Conservation (phyloP, 2,888 invertebrate genomes). For the Apodemia zela region DNA sequence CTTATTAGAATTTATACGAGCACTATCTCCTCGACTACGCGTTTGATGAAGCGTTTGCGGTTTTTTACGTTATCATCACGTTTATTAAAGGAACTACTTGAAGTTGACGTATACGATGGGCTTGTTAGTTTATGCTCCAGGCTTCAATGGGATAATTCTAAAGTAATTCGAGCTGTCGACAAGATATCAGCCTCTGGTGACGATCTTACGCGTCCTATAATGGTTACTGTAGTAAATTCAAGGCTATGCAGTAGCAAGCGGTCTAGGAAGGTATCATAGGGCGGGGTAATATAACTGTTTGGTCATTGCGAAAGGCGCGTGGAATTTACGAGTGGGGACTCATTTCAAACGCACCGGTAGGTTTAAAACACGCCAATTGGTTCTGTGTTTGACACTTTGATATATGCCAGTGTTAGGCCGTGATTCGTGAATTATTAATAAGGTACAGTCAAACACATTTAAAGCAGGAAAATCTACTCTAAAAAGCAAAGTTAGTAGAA, state of each 20-base stretch:
- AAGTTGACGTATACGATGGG: conserved; percentile 49
- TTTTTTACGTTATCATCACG: conserved; percentile 67
- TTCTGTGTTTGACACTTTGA: conserved; percentile 68
- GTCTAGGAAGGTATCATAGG: conserved; percentile 65
- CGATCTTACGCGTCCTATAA: conserved; percentile 56
- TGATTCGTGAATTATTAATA: conserved; percentile 40
- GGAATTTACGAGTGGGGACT: conserved; percentile 66
- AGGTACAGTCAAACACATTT: conserved; percentile 27
- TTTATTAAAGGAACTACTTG: conserved; percentile 69
- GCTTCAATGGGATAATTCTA: conserved; percentile 66
- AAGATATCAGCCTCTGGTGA: conserved; percentile 66
- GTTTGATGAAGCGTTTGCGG: conserved; percentile 54
- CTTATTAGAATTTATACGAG: conserved; percentile 72
- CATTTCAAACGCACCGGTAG: conserved; percentile 53
- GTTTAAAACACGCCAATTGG: conserved; percentile 68
- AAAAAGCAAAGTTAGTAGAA: no score
- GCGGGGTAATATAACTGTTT: conserved; percentile 52
- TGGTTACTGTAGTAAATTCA: conserved; percentile 49
- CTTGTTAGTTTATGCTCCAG: conserved; percentile 60
- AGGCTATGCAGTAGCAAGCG: conserved; percentile 73
- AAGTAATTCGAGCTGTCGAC: conserved; percentile 70
- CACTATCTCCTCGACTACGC: conserved; percentile 44
- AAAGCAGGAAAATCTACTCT: no score
- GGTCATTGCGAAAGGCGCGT: conserved; percentile 52
- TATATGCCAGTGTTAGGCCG: conserved; percentile 55